These are phyloP conservation scores for Grammomys surdaster DNA, from an alignment of 2,113 vertebrate species.

Conservation along the genomic window DNA sequence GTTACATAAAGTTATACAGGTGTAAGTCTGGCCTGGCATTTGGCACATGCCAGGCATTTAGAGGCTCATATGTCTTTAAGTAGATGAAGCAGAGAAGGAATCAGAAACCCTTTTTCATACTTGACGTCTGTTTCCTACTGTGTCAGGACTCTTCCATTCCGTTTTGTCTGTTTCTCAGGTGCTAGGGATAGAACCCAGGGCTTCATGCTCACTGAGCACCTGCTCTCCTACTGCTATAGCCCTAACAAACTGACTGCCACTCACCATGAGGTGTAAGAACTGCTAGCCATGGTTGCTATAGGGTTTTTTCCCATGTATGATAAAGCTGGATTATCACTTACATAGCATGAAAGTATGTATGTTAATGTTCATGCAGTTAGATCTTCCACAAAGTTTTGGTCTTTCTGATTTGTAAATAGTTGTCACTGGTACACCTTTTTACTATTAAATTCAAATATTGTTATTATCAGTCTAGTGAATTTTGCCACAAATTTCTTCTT, in stretches of 20 bases:
- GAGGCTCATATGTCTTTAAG: background rate
- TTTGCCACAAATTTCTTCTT: constrained; percentile 45
- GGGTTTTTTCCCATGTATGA: background rate
- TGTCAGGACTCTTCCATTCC: background rate
- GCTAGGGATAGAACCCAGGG: background rate
- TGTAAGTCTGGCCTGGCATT: background rate
- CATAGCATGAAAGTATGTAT: background rate
- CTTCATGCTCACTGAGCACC: too few relatives aligned
- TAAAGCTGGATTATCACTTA: background rate
- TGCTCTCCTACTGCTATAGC: background rate
- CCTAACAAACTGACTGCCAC: too few relatives aligned
- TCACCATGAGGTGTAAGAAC: background rate
- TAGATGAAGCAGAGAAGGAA: background rate
- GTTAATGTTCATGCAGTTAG: background rate
- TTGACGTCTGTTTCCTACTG: background rate
- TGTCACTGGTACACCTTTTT: background rate
- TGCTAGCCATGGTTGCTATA: background rate
- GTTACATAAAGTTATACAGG: background rate
- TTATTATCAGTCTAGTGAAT: background rate
- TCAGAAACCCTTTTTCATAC: background rate
- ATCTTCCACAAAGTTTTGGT: constrained; percentile 6
- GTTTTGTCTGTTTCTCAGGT: background rate
- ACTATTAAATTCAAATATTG: background rate
- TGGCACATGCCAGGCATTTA: background rate
- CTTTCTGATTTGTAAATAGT: background rate